Evolutionary conservation across 2,888 invertebrate species (phyloP).

Genomic region (Rhamnusium bicolor): DNA sequence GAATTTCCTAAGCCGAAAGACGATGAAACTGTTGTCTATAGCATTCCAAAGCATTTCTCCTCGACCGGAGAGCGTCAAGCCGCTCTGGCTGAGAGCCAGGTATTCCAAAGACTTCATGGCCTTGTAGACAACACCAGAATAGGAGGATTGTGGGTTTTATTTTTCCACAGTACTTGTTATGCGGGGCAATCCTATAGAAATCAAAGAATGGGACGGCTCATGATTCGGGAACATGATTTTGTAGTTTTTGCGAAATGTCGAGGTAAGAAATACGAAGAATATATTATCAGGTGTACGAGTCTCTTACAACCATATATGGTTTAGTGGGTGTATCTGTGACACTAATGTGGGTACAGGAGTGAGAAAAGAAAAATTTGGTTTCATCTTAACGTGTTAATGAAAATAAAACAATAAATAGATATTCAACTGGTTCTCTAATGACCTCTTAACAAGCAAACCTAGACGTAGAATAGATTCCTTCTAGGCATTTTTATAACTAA

Average conservation of each 20-base stretch:
- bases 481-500: too few relatives aligned
- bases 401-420: too few relatives aligned
- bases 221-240: constrained; percentile 68
- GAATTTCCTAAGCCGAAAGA: constrained; percentile 60
- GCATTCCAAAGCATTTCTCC: constrained; percentile 62
- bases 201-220: constrained; percentile 64
- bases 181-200: constrained; percentile 65
- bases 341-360: too few relatives aligned
- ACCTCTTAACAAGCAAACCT: too few relatives aligned
- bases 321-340: too few relatives aligned
- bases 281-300: too few relatives aligned
- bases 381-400: too few relatives aligned
- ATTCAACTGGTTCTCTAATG: too few relatives aligned
- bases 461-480: too few relatives aligned
- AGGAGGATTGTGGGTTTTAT: constrained; percentile 63
- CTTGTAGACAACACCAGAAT: constrained; percentile 40
- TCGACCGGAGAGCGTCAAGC: constrained; percentile 64
- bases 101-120: constrained; percentile 59
- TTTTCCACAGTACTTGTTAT: constrained; percentile 66
- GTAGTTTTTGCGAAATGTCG: constrained; percentile 63
- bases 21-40: constrained; percentile 56
- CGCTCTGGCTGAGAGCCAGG: constrained; percentile 61
- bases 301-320: too few relatives aligned
- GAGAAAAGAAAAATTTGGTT: too few relatives aligned
- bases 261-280: too few relatives aligned